phyloP scores from a whole-genome alignment of 2,888 invertebrate species.

The Syritta pipiens region DNA sequence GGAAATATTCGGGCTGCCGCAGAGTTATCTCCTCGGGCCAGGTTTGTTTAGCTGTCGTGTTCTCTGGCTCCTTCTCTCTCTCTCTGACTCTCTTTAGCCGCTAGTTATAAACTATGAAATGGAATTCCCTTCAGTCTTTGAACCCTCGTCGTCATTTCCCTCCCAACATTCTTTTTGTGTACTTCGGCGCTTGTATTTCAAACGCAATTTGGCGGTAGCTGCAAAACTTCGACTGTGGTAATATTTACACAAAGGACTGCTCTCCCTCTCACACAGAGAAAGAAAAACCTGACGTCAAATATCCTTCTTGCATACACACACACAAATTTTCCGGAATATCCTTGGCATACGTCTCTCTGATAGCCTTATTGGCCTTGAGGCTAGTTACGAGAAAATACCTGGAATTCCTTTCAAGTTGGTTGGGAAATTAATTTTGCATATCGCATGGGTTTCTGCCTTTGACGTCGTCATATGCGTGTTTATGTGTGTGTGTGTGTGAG shows the following conservation, averaged over 20 bases:
- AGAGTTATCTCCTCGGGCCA: neutral
- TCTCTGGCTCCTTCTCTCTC: too few relatives aligned
- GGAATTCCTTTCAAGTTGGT: conserved; percentile 39
- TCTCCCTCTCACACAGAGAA: neutral
- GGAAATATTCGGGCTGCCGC: neutral
- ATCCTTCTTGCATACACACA: neutral
- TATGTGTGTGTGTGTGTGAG: neutral
- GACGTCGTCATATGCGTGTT: conserved; percentile 3
- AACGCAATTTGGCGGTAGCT: neutral
- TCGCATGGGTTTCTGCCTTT: conserved; percentile 39
- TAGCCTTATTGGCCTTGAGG: conserved; percentile 36
- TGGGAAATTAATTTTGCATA: conserved; percentile 61
- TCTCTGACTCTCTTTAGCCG: too few relatives aligned
- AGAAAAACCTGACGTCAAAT: conserved; percentile 1
- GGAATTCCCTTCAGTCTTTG: too few relatives aligned
- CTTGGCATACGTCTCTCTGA: too few relatives aligned
- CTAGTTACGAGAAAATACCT: conserved; percentile 45
- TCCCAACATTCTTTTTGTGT: too few relatives aligned
- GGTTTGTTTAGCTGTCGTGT: too few relatives aligned
- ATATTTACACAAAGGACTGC: neutral
- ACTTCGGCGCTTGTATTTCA: too few relatives aligned
- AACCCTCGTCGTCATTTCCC: too few relatives aligned
- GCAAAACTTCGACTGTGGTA: neutral
- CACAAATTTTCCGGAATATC: too few relatives aligned
- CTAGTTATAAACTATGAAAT: too few relatives aligned